Evolutionary conservation across 2,113 vertebrate species (phyloP), one percentile per base, ranked within the genome.

Genomic region (Hippocampus comes): DNA sequence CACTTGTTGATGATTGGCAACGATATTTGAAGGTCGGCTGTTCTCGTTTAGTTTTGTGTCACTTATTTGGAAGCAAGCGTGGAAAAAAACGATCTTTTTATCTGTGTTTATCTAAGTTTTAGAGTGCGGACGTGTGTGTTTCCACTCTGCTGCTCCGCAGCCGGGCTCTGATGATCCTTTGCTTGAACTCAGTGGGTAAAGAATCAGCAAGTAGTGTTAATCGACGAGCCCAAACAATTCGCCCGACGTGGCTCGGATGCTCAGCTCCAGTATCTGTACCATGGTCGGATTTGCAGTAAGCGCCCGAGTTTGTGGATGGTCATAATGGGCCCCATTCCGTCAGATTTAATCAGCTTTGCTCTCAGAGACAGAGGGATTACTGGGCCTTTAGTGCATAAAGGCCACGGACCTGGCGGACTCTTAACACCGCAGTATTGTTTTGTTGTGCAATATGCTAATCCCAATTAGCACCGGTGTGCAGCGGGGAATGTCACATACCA

Each of bases 281-380:
- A 55, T 74, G 90, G 90, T 84, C 71, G 84, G 87, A 92, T 92
- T 93, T 92, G 63, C 68, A 77, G 78, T 42, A 81, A 88, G 83
- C 86, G 87, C 84, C 87, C 83, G 75, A 89, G 84, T 69, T 72
- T 9, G 64, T 21, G 9, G 78, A 69, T 6, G 66, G 67, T 89
- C 82, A 89, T 90, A 85, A 83, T 83, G 81, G 87, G 79, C 80
- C 86, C 84, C 86, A 79, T 87, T 90, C 88, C 56, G 51, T 53
- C 78, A 86, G 83, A 71, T 88, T 73, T 92, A 90, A 91, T 88
- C 78, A 92, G 90, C 91, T 92, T 91, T 89, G 41, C 87, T 91
- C 75, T 77, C 74, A 86, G 73, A 91, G 83, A 87, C 85, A 86
- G 87, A 75, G 57, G 82, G 88, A 84, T 92, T 91, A 82, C 51